Conservation (phyloP, 2,797 vertebrate genomes). For the Perodicticus potto region DNA sequence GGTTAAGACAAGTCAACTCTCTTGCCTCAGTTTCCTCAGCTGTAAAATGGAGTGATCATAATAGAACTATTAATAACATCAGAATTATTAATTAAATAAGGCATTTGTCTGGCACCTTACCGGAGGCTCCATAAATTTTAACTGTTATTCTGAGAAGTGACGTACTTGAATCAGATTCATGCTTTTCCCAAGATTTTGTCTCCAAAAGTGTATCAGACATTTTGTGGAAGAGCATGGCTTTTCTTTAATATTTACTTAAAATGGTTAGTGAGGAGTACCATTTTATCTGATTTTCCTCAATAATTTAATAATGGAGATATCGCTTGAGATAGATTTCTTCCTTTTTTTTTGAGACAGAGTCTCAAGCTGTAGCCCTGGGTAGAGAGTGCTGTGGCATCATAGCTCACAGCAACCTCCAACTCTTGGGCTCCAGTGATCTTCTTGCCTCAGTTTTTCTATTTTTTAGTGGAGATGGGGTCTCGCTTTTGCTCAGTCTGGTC, state of each 20-base stretch:
- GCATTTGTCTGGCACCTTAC: background rate
- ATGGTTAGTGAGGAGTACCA: background rate
- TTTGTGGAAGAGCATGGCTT: background rate
- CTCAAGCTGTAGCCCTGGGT: too few species aligned
- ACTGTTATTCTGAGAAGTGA: background rate
- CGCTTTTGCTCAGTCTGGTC: too few species aligned
- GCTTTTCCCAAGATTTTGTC: background rate
- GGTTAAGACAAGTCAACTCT: background rate
- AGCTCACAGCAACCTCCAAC: too few species aligned
- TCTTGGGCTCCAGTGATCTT: too few species aligned
- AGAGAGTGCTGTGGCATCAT: too few species aligned
- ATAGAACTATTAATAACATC: background rate
- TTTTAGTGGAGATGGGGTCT: too few species aligned
- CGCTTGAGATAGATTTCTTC: background rate
- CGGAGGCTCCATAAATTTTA: background rate
- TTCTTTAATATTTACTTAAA: constrained; percentile 33
- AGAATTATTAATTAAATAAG: background rate
- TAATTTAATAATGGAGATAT: background rate
- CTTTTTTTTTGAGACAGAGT: too few species aligned
- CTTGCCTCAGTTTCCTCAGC: background rate
- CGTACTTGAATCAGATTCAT: background rate
- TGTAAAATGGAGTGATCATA: background rate
- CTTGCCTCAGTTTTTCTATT: too few species aligned
- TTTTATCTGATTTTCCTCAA: background rate
- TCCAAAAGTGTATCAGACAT: background rate